phyloP scores from a whole-genome alignment of 2,888 invertebrate genomes.

The Gymnoscelis rufifasciata region DNA sequence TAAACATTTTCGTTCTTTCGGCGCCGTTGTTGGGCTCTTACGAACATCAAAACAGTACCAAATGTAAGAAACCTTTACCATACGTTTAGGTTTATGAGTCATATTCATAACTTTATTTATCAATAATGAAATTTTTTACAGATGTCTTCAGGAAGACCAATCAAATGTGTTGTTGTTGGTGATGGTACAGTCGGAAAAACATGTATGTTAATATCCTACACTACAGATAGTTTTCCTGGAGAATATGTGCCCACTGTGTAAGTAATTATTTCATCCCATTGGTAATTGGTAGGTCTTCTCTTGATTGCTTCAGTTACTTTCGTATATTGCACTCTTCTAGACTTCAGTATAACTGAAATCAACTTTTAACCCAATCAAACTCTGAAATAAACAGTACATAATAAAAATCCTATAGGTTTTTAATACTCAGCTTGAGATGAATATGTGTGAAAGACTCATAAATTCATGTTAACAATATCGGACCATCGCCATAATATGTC shows the following conservation, averaged over 20 bases:
- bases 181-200: constrained; percentile 97
- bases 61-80: constrained; percentile 41
- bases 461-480: too few species aligned
- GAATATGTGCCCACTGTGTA: constrained; percentile 97
- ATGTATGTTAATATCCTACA: constrained; percentile 95
- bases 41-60: constrained; percentile 20
- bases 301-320: background rate
- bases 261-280: constrained; percentile 59
- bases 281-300: background rate
- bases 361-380: too few species aligned
- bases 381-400: too few species aligned
- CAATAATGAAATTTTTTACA: constrained; percentile 49
- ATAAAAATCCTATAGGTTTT: too few species aligned
- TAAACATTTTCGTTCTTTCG: constrained; percentile 2
- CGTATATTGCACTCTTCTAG: too few species aligned
- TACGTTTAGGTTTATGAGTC: constrained; percentile 61
- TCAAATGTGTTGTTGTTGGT: constrained; percentile 95
- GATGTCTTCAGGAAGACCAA: constrained; percentile 96
- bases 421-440: too few species aligned
- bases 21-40: constrained; percentile 3
- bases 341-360: too few species aligned
- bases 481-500: too few species aligned
- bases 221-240: constrained; percentile 94
- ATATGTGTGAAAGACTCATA: too few species aligned
- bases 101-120: constrained; percentile 60